phyloP scores from a whole-genome alignment of 2,888 invertebrate species.

The Pollenia amentaria region DNA sequence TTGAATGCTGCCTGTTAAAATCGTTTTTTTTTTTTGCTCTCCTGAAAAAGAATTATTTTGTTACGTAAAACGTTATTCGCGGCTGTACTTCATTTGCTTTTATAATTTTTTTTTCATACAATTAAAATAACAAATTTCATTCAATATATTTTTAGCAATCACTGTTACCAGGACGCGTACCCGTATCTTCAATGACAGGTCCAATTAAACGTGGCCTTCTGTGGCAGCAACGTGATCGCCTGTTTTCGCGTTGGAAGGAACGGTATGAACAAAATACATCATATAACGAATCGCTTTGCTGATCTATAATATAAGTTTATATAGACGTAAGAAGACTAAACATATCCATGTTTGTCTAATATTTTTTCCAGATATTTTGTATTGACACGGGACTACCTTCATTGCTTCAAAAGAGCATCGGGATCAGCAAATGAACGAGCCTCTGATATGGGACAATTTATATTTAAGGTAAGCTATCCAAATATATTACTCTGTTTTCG shows the following conservation, averaged over 20 bases:
- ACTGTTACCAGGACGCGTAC: conserved; percentile 84
- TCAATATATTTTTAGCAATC: conserved; percentile 80
- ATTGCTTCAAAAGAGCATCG: conserved; percentile 88
- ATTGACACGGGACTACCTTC: conserved; percentile 88
- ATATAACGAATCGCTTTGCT: no score
- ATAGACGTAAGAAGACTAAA: no score
- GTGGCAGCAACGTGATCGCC: conserved; percentile 88
- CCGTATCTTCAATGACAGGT: conserved; percentile 85
- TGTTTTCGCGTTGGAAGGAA: conserved; percentile 89
- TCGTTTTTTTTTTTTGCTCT: no score
- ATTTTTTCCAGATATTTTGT: conserved; percentile 86
- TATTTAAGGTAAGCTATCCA: conserved; percentile 86
- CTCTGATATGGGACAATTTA: conserved; percentile 89
- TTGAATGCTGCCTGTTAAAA: no score
- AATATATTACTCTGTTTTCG: not conserved
- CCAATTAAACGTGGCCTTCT: conserved; percentile 88
- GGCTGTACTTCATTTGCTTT: no score
- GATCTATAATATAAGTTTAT: no score
- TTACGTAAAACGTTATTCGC: no score
- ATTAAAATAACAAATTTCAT: not conserved
- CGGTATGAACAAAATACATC: conserved; percentile 80
- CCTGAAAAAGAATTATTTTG: no score
- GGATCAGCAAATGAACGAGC: conserved; percentile 85
- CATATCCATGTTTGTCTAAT: no score
- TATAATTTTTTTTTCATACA: no score